Conservation (phyloP, 1,140 invertebrate species). For the Drosophila repleta region DNA sequence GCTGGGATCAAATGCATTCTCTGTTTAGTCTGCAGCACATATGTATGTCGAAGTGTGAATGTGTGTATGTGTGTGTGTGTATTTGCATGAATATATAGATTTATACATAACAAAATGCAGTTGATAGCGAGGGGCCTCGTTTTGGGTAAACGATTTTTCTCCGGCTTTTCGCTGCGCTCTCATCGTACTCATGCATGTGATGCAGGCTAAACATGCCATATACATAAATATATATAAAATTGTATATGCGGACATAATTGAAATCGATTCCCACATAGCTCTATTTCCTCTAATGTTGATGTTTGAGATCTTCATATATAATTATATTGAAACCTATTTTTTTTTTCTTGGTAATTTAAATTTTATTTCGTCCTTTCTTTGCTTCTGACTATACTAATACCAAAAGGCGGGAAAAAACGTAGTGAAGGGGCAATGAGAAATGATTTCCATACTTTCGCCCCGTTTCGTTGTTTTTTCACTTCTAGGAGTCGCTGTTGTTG, state of each 20-base stretch:
- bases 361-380: slow-evolving; percentile 6
- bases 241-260: too few species aligned
- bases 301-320: background rate
- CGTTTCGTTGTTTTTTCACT: slow-evolving; percentile 36
- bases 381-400: slow-evolving; percentile 35
- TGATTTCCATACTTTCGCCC: slow-evolving; percentile 56
- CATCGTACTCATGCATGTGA: slow-evolving; percentile 13
- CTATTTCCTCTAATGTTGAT: too few species aligned
- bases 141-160: slow-evolving; percentile 57
- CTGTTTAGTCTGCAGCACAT: slow-evolving; percentile 50
- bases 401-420: slow-evolving; percentile 7
- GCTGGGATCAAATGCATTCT: slow-evolving; percentile 60
- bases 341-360: slow-evolving; percentile 20
- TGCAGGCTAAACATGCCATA: background rate
- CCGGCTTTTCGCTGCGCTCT: slow-evolving; percentile 65
- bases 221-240: background rate
- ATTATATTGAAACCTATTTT: slow-evolving; percentile 39
- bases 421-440: slow-evolving; percentile 47
- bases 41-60: slow-evolving; percentile 9
- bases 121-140: slow-evolving; percentile 33
- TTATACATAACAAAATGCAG: slow-evolving; percentile 15
- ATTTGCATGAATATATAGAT: slow-evolving; percentile 1
- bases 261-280: too few species aligned
- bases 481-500: slow-evolving; percentile 26
- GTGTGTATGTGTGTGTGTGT: slow-evolving; percentile 25